phyloP scores from a whole-genome alignment of 2,888 invertebrate species.

The Cerceris rybyensis region DNA sequence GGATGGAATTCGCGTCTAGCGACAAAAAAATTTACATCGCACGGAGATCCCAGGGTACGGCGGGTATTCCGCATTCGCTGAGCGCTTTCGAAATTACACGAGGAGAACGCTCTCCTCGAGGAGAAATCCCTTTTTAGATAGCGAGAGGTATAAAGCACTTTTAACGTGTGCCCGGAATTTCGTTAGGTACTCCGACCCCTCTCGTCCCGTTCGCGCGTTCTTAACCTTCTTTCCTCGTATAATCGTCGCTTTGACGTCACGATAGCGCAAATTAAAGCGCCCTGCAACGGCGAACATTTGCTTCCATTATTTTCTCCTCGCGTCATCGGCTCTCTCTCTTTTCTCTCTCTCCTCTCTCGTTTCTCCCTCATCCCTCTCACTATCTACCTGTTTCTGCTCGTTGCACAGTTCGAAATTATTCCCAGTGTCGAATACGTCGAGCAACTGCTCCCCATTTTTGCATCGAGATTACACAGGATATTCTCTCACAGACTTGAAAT shows the following conservation, averaged over 20 bases:
- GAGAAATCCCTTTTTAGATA: constrained; percentile 36
- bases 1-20: too few species aligned
- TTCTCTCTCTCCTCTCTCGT: neutral
- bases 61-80: constrained; percentile 12
- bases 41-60: too few species aligned
- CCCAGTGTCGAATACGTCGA: too few species aligned
- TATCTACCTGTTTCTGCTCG: neutral
- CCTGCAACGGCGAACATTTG: neutral
- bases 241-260: neutral
- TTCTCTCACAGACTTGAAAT: too few species aligned
- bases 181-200: constrained; percentile 2
- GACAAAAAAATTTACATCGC: too few species aligned
- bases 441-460: too few species aligned
- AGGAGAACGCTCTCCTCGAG: constrained; percentile 33
- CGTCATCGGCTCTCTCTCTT: neutral
- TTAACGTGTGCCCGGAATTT: constrained; percentile 45
- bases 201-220: neutral
- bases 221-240: constrained; percentile 4
- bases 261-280: neutral
- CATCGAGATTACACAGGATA: too few species aligned
- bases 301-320: constrained; percentile 8
- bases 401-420: constrained; percentile 10
- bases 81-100: constrained; percentile 37
- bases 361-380: neutral
- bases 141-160: constrained; percentile 37